Conservation (phyloP, 2,113 vertebrate genomes). For the Calyptomena viridis region DNA sequence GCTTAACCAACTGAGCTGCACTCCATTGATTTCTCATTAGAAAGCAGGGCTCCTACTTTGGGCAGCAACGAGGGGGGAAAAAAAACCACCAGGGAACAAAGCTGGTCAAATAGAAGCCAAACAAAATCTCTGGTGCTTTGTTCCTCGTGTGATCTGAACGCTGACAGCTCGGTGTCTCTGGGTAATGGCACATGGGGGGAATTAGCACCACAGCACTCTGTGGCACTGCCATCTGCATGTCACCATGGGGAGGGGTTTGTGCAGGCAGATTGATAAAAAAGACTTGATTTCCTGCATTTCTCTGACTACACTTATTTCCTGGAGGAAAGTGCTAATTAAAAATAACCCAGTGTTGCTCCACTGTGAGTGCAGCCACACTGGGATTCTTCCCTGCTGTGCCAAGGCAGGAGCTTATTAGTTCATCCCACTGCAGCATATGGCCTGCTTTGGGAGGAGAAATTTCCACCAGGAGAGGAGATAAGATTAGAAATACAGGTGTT, state of each 20-base stretch:
- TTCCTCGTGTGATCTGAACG: neutral
- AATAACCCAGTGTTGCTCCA: neutral
- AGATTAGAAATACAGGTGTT: neutral
- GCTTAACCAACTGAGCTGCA: neutral
- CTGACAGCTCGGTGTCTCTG: slow-evolving; percentile 62
- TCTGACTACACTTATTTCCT: neutral
- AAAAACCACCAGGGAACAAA: neutral
- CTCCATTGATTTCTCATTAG: neutral
- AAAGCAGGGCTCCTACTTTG: neutral
- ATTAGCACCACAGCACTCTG: slow-evolving; percentile 54
- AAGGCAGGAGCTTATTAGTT: slow-evolving; percentile 36
- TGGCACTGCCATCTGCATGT: slow-evolving; percentile 61
- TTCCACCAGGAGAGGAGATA: neutral
- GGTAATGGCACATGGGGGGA: slow-evolving; percentile 54
- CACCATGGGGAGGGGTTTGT: neutral
- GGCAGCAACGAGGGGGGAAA: neutral
- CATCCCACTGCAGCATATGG: slow-evolving; percentile 61
- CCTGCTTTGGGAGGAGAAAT: slow-evolving; percentile 21
- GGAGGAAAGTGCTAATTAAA: slow-evolving; percentile 46
- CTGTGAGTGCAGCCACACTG: neutral
- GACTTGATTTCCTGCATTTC: neutral
- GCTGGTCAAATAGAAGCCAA: neutral
- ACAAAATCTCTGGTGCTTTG: neutral
- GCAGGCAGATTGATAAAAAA: slow-evolving; percentile 19
- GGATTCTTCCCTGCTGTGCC: slow-evolving; percentile 49